Base-by-base conservation (phyloP, 2,113 vertebrate species). In the Turnix velox region DNA sequence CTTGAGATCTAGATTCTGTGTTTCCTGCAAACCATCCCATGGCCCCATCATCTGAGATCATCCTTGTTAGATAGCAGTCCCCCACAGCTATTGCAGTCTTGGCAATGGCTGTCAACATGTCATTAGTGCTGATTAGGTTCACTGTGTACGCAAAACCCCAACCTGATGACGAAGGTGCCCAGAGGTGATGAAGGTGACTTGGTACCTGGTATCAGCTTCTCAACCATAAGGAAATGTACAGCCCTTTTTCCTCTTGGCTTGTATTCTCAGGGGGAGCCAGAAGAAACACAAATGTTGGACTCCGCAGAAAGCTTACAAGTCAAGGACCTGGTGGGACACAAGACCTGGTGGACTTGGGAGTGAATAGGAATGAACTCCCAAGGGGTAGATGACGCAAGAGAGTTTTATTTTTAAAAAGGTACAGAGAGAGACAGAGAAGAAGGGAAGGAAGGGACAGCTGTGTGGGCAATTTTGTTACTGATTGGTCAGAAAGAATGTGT, bases 401-500 rank as follows among this genome's bases (percentile, higher is more conserved):
- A 82, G 37, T 65, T 97, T 95, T 87, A 83, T 93, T 94, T 96
- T 89, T 86, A 74, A 88, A 84, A 65, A 0, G 0, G 51, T 62
- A 35, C 16, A 19, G 74, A 61, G 80, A 66, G 71, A 92, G 79
- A n/a, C n/a, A 33, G 43, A n/a, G 84, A 93, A 92, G 69, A 87
- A 91, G 66, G 65, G 61, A 94, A 90, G 76, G 43, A 84, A 49
- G n/a, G 66, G 91, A 91, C 67, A 93, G 91, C 95, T 96, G 80
- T 91, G 87, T 92, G 62, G 89, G 73, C 81, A 68, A 79, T 94
- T 93, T 96, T 93, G 95, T 84, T 95, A 90, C 93, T 93, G 88
- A 69, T 90, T 94, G 69, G 69, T 92, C 78, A 77, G 94, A 92
- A 94, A 69, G 95, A 96, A 96, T 92, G 84, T 90, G 90, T 93